phyloP scores from a whole-genome alignment of 2,888 invertebrate species.

The Nipponacmea schrenckii region DNA sequence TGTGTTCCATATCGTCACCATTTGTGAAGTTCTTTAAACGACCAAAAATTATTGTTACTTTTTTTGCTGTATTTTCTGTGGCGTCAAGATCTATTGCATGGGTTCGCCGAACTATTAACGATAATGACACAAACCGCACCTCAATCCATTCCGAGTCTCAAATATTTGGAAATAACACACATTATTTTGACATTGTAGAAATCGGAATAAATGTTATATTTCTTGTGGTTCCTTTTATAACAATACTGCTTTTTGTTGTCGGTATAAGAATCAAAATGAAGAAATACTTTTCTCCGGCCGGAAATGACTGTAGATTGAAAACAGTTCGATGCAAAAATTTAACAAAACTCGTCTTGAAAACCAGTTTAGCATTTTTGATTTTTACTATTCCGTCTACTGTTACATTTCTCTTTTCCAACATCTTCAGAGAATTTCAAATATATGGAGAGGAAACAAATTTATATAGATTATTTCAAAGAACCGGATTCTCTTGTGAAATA shows the following conservation, averaged over 20 bases:
- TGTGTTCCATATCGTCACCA: neutral
- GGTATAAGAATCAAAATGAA: neutral
- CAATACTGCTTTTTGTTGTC: neutral
- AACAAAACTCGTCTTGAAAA: neutral
- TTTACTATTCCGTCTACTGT: neutral
- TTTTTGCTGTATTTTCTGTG: neutral
- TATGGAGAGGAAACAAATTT: neutral
- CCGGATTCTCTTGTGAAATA: neutral
- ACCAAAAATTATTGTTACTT: neutral
- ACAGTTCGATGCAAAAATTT: neutral
- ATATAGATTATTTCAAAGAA: neutral
- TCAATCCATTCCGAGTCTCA: neutral
- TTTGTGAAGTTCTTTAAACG: neutral
- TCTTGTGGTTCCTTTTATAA: neutral
- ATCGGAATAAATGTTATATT: neutral
- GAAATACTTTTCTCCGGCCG: neutral
- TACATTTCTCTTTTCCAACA: neutral
- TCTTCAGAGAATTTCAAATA: neutral
- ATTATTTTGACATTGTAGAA: neutral
- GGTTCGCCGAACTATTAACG: neutral
- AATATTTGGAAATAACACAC: neutral
- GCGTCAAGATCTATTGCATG: neutral
- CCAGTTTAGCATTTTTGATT: conserved; percentile 1
- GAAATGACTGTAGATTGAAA: neutral
- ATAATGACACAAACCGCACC: neutral